These are phyloP conservation scores for Polydrusus pterygomalis DNA, from an alignment of 2,888 invertebrate species.

Conservation along the genomic window DNA sequence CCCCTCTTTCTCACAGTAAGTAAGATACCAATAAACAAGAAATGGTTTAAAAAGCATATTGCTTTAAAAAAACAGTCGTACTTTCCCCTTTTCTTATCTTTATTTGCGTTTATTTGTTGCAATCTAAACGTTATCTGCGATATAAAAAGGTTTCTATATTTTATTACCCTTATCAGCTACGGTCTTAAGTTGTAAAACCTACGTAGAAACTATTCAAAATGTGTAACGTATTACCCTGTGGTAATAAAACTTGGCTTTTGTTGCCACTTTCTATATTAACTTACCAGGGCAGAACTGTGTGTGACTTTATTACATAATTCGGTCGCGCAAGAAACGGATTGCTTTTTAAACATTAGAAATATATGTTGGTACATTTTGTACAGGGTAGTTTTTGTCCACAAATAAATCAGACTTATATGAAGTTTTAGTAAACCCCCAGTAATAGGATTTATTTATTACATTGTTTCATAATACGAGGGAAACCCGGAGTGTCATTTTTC, in stretches of 20 bases:
- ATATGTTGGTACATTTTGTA: neutral
- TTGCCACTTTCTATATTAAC: slow-evolving; percentile 23
- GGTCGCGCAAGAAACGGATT: neutral
- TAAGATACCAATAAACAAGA: too few relatives aligned
- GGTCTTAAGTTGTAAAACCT: slow-evolving; percentile 20
- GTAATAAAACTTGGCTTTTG: slow-evolving; percentile 29
- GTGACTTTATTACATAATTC: slow-evolving; percentile 8
- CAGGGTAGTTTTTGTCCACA: too few relatives aligned
- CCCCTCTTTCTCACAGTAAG: too few relatives aligned
- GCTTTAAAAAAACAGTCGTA: neutral
- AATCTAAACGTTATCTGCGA: slow-evolving; percentile 3
- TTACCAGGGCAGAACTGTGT: neutral
- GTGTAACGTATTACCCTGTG: slow-evolving; percentile 29
- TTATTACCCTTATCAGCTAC: slow-evolving; percentile 20
- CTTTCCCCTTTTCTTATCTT: neutral
- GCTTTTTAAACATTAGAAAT: neutral
- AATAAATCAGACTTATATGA: too few relatives aligned
- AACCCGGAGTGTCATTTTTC: too few relatives aligned
- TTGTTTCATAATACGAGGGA: too few relatives aligned
- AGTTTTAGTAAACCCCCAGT: too few relatives aligned
- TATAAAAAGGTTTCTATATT: slow-evolving; percentile 16
- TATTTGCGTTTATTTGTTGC: slow-evolving; percentile 4
- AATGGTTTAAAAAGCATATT: too few relatives aligned
- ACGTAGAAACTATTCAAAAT: slow-evolving; percentile 29
- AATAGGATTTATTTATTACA: too few relatives aligned